Percentiles rank a stretch among this genome's conserved stretches.
Evolutionary conservation across 2,113 vertebrate species (phyloP).

Genomic region (rat (Rattus norvegicus)): DNA sequence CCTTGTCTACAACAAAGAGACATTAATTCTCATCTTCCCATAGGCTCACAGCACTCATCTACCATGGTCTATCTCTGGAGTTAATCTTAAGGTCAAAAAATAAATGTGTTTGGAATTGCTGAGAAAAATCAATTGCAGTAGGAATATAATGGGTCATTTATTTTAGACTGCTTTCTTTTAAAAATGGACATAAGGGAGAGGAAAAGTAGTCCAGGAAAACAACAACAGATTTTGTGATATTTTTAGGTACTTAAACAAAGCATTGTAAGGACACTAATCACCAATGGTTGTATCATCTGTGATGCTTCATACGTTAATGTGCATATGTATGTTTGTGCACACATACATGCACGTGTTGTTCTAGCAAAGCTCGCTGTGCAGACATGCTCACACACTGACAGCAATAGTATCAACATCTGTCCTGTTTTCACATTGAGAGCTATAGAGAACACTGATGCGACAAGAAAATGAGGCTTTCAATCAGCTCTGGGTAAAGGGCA

Average conservation of each 20-base stretch:
- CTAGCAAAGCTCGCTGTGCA: neutral
- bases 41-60: neutral
- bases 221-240: neutral
- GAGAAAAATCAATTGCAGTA: neutral
- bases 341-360: neutral
- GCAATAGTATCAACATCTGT: constrained; percentile 24
- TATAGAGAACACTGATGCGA: neutral
- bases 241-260: neutral
- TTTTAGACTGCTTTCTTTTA: neutral
- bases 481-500: constrained; percentile 25
- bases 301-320: neutral
- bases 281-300: no score
- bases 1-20: neutral
- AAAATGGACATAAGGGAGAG: neutral
- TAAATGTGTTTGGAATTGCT: neutral
- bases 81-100: neutral
- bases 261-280: neutral
- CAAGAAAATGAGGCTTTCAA: constrained; percentile 2
- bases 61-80: neutral
- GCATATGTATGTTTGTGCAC: neutral
- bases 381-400: neutral
- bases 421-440: constrained; percentile 44
- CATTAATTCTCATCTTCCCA: neutral
- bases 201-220: neutral
- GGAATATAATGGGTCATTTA: neutral